Base-by-base conservation (phyloP, 2,113 vertebrate species). In the Peromyscus polionotus region DNA sequence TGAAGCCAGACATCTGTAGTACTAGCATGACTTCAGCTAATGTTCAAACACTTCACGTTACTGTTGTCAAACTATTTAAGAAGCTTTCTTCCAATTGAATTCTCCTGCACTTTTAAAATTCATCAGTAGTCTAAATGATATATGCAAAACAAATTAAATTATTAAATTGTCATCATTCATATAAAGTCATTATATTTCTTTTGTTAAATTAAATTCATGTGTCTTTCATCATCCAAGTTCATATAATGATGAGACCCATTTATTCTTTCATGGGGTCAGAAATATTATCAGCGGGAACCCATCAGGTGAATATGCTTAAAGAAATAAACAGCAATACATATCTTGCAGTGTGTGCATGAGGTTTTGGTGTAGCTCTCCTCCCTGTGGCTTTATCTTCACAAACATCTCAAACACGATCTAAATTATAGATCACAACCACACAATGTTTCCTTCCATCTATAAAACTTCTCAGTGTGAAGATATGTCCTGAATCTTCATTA, bases 391-490 rank as follows among this genome's bases (percentile, higher is more conserved):
- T 96, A 89, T 91, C 81, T 95, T 93, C 77, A 96, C 91, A 95
- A 91, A 97, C 92, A 96, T 88, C 94, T 98, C 83, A 96, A 95
- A 95, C 90, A 95, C 39, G 57, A 86, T 92, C 89, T 97, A 94
- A 98, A 98, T 98, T 96, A 97, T 97, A 98, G 95, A 97, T 95
- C 87, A 97, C 79, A 98, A 85, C 57, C 33, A 88, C 54, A 33
- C 83, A 88, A 42, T 33, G 22, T 63, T 93, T 94, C 73, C 31
- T 95, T 94, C 94, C 80, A 91, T 96, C 92, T 97, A 57, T 80
- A 81, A 97, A 92, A 92, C 94, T 86, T 93, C 67, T 79, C 94
- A 87, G 81, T 95, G 39, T 81, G 92, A 96, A 81, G 79, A 93
- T 86, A 85, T 97, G 87, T 81, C 73, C 90, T 76, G 84, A 88